Percentiles rank a stretch among this genome's conserved stretches.
Conservation (phyloP, 2,797 vertebrate species). For the Agapornis canus region DNA sequence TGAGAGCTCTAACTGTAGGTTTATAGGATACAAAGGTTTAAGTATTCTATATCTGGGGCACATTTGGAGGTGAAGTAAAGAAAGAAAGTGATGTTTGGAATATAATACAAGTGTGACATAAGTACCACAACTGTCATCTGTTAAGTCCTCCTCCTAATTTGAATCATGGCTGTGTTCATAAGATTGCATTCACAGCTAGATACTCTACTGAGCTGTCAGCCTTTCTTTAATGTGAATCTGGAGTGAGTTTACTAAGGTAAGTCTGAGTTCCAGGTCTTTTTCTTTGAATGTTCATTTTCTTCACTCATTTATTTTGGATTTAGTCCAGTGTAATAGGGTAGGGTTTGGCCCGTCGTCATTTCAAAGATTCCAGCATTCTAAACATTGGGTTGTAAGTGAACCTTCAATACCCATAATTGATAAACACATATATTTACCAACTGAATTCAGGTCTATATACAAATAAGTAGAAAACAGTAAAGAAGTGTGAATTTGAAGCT, state of each 20-base stretch:
- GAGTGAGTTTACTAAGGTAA: not conserved
- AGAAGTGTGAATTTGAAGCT: not conserved
- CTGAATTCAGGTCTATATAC: not conserved
- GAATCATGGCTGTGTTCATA: not conserved
- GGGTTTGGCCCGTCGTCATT: accelerated
- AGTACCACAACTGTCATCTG: not conserved
- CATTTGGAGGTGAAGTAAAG: not conserved
- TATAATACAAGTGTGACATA: not conserved
- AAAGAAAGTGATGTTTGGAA: not conserved
- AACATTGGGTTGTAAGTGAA: not conserved
- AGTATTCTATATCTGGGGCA: slow-evolving; percentile 38
- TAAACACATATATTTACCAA: not conserved
- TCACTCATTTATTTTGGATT: not conserved
- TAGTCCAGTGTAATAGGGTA: not conserved
- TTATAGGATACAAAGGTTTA: slow-evolving; percentile 54
- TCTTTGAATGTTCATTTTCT: not conserved
- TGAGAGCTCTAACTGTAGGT: slow-evolving; percentile 30
- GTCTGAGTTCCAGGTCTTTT: not conserved
- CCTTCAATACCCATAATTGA: not conserved
- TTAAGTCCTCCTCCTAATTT: not conserved
- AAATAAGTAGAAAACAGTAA: not conserved
- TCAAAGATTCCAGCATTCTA: not conserved
- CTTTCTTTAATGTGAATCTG: not conserved
- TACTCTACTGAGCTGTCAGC: not conserved
- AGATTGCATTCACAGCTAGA: not conserved